Conservation (phyloP, 2,113 vertebrate species). For the Coturnix japonica region DNA sequence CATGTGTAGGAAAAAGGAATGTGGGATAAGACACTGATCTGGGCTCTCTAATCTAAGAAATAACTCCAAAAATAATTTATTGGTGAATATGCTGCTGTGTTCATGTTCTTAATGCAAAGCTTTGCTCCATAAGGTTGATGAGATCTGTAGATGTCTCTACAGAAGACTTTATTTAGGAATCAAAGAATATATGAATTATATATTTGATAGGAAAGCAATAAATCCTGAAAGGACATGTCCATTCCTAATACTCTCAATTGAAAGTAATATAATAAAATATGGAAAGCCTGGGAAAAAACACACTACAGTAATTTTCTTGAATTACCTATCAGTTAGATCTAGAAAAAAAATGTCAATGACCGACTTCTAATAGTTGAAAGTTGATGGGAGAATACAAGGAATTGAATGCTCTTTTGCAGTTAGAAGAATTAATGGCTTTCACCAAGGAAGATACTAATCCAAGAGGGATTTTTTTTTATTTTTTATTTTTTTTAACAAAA, state of each 20-base stretch:
- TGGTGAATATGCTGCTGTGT: neutral
- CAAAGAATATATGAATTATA: accelerated
- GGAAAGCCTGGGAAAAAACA: neutral
- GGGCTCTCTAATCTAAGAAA: neutral
- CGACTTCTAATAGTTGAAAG: neutral
- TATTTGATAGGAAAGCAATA: neutral
- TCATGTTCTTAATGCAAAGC: neutral
- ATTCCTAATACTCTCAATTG: neutral
- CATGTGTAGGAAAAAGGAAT: neutral
- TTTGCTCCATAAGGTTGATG: neutral
- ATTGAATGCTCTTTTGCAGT: neutral
- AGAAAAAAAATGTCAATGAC: neutral
- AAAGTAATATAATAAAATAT: neutral
- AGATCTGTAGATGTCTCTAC: neutral
- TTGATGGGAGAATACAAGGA: neutral
- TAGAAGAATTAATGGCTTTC: neutral
- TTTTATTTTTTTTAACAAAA: too few species aligned
- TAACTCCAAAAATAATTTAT: neutral
- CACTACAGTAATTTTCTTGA: neutral
- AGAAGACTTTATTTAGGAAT: neutral
- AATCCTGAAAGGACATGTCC: neutral
- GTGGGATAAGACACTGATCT: neutral
- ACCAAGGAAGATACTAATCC: neutral
- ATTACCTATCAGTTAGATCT: neutral
- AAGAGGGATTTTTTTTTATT: too few species aligned